Evolutionary conservation across 2,797 vertebrate genomes (phyloP).

Genomic region (Pseudochirops corinnae): DNA sequence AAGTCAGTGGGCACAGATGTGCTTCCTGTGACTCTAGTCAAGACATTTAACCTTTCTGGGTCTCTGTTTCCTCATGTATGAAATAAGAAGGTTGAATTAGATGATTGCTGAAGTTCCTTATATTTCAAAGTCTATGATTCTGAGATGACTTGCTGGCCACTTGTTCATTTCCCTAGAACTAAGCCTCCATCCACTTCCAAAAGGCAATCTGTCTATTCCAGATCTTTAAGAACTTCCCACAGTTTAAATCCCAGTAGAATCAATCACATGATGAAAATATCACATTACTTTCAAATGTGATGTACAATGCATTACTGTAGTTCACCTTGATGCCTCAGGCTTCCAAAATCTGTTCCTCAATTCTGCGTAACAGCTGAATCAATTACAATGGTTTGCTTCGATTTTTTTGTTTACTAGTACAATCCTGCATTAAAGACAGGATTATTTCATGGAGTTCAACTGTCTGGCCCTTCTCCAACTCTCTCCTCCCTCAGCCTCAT

Average conservation of each 20-base stretch:
- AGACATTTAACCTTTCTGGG: background rate
- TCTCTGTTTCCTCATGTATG: background rate
- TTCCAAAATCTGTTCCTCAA: constrained; percentile 57
- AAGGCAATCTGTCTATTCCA: constrained; percentile 20
- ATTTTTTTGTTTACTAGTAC: constrained; percentile 69
- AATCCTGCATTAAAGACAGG: constrained; percentile 47
- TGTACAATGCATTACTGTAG: background rate
- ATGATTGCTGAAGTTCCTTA: background rate
- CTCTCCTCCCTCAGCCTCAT: constrained; percentile 23
- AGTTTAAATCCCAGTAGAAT: constrained; percentile 22
- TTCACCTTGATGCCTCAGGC: constrained; percentile 32
- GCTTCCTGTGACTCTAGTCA: background rate
- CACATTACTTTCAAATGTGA: constrained; percentile 38
- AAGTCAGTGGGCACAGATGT: background rate
- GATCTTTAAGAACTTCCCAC: constrained; percentile 12
- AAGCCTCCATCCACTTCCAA: constrained; percentile 6
- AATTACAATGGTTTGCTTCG: constrained; percentile 60
- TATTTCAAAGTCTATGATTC: background rate
- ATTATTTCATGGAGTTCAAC: constrained; percentile 53
- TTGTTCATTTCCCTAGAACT: background rate
- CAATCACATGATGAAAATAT: constrained; percentile 21
- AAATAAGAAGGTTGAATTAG: background rate
- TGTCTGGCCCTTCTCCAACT: constrained; percentile 49
- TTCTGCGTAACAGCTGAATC: constrained; percentile 57
- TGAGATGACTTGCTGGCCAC: background rate